These are phyloP conservation scores for Hypsopygia costalis DNA, from an alignment of 2,888 invertebrate genomes.

Conservation along the genomic window DNA sequence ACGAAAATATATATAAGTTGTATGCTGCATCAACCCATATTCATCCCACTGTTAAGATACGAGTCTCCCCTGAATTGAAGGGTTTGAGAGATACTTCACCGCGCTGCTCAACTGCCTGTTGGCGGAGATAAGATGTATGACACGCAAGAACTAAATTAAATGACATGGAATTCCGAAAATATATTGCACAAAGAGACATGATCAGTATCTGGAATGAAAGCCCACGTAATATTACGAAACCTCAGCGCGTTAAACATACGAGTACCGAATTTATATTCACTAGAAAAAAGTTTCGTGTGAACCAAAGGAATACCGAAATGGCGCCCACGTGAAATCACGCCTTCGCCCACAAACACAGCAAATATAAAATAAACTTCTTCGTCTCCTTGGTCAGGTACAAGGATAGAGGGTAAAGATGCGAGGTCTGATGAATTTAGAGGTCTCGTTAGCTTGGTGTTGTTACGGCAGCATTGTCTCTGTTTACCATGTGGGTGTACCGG, in stretches of 20 bases:
- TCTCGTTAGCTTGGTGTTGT: conserved; percentile 40
- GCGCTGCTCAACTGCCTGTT: too few species aligned
- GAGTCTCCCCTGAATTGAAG: too few species aligned
- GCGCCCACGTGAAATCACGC: conserved; percentile 45
- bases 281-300: conserved; percentile 48
- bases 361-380: conserved; percentile 25
- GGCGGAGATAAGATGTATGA: too few species aligned
- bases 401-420: conserved; percentile 21
- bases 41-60: too few species aligned
- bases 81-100: too few species aligned
- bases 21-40: too few species aligned
- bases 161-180: conserved; percentile 7
- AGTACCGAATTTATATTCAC: conserved; percentile 49
- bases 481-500: conserved; percentile 59
- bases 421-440: conserved; percentile 25
- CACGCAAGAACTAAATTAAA: too few species aligned
- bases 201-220: conserved; percentile 22
- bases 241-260: conserved; percentile 36
- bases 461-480: conserved; percentile 56
- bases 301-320: conserved; percentile 40
- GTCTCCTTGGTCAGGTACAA: conserved; percentile 18
- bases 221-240: conserved; percentile 47
- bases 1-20: too few species aligned
- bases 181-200: conserved; percentile 21
- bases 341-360: conserved; percentile 21